These are phyloP conservation scores for Trichopria drosophilae DNA, from an alignment of 2,888 invertebrate genomes.

Conservation along the genomic window DNA sequence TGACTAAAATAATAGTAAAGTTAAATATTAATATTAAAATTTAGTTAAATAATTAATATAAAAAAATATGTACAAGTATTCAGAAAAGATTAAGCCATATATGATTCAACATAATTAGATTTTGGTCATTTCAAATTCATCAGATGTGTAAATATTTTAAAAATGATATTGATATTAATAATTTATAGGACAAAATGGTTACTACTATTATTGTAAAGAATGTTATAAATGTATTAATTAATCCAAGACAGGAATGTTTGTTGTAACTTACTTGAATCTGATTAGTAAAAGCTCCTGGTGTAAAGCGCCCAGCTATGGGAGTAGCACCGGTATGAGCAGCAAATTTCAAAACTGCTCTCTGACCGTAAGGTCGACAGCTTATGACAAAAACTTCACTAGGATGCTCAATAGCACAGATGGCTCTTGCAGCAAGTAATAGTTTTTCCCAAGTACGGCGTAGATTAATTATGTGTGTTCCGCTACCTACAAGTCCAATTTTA, in stretches of 20 bases:
- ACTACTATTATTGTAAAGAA: conserved; percentile 14
- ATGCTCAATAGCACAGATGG: conserved; percentile 97
- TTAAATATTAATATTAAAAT: background rate
- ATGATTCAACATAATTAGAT: conserved; percentile 39
- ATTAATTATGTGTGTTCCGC: conserved; percentile 92
- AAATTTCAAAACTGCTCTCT: conserved; percentile 97
- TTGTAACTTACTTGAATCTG: conserved; percentile 70
- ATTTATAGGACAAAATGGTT: too few relatives aligned
- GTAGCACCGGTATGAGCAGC: conserved; percentile 96
- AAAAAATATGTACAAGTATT: too few relatives aligned
- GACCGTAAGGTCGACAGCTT: conserved; percentile 91
- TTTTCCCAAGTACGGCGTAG: conserved; percentile 98
- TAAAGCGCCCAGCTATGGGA: conserved; percentile 98
- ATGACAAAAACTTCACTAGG: conserved; percentile 97
- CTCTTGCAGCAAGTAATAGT: conserved; percentile 91
- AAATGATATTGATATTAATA: too few relatives aligned
- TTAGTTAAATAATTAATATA: conserved; percentile 3
- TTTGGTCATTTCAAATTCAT: conserved; percentile 39
- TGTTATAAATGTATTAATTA: conserved; percentile 1
- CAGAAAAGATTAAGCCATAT: conserved; percentile 53
- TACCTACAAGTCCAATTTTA: conserved; percentile 29
- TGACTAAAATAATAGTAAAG: conserved; percentile 60
- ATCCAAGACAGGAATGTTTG: background rate
- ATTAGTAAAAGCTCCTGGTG: conserved; percentile 99
- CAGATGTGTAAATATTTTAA: too few relatives aligned